Conservation (phyloP, 2,113 vertebrate genomes). For the Otis tarda region DNA sequence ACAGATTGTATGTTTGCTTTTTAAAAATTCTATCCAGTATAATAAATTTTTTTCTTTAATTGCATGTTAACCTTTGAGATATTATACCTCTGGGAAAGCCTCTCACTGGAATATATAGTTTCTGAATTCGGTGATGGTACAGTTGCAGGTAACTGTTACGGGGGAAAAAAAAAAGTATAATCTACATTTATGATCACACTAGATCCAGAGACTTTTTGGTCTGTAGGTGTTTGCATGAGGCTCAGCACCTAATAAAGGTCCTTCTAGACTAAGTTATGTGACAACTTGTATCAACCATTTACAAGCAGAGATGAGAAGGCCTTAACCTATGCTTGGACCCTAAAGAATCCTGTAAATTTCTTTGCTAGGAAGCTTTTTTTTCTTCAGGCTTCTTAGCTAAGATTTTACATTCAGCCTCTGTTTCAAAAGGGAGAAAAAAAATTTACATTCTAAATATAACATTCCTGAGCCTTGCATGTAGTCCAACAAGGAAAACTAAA, state of each 20-base stretch:
- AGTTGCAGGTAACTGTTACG: neutral
- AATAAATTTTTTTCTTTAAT: constrained; percentile 62
- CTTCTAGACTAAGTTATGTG: neutral
- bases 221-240: neutral
- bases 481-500: neutral
- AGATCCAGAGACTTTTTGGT: neutral
- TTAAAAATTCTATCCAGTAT: constrained; percentile 54
- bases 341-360: neutral
- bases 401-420: neutral
- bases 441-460: neutral
- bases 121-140: neutral
- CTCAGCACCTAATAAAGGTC: neutral
- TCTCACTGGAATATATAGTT: constrained; percentile 47
- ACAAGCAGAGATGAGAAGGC: too few species aligned
- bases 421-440: neutral
- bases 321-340: neutral
- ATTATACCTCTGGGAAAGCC: constrained; percentile 63
- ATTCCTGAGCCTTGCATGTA: neutral
- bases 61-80: constrained; percentile 70
- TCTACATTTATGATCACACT: neutral
- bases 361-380: neutral
- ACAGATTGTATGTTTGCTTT: constrained; percentile 64
- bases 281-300: neutral
- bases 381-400: neutral
- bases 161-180: neutral